Base-by-base conservation (phyloP, 2,888 invertebrate species). In the Hypena proboscidalis region DNA sequence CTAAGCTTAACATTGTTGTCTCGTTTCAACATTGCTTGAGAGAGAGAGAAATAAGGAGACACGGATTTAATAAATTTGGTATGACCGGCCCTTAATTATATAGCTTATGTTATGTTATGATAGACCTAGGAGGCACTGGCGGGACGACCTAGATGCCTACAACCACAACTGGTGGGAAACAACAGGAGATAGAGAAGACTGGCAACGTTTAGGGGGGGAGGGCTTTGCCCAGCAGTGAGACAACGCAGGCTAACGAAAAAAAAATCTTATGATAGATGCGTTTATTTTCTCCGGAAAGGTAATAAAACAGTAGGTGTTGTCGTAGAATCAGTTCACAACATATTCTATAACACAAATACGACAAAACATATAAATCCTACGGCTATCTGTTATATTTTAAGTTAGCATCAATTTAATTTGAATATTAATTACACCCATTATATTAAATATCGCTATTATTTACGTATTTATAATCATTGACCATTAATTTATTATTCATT, bases 251-350 rank as follows among this genome's bases (percentile, higher is more conserved):
- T n/a, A n/a, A n/a, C n/a, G n/a, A n/a, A n/a, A n/a, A n/a, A n/a
- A n/a, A n/a, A n/a, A n/a, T n/a, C n/a, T n/a, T n/a, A n/a, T n/a
- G n/a, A n/a, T n/a, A 50, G 42, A 53, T 26, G 34, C 34, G 27
- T 58, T 53, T 43, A 58, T 54, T 42, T 30, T 49, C 25, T 32
- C 17, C 21, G 35, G 43, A 34, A 59, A 43, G 53, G 48, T 49
- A 50, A 67, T 74, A 70, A 75, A 72, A 73, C 74, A 72, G 74
- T 75, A 67, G 70, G 70, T 65, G 69, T 63, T 65, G 47, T 41
- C 47, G 45, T 69, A 25, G 4, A 58, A 50, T 48, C 49, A 48
- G 45, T 43, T 47, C 29, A 43, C 50, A 42, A 37, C 19, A 26
- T 10, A 30, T 21, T 9, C 21, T 30, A 37, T 25, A 59, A 48